Evolutionary conservation across 1,140 invertebrate genomes (phyloP), one percentile per base, ranked within the genome.

Genomic region (Atta cephalotes): DNA sequence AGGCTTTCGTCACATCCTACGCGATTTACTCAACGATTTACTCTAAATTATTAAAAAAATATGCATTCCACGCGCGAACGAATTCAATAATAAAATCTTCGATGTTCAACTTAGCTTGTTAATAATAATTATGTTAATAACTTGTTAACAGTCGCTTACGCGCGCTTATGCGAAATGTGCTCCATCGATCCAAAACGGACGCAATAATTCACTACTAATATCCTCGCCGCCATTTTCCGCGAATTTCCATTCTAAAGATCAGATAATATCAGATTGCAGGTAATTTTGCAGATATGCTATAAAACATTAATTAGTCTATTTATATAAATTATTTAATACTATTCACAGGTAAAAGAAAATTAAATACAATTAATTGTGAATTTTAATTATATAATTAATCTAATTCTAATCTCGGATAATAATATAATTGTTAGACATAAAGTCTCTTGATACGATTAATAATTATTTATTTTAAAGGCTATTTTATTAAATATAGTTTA

Each of bases 1-100:
- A 88, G 62, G 91, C 92, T 88, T 85, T 66, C 89, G 87, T 88
- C 79, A 84, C 74, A 87, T 85, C 7, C 21, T 16, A 51, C 31
- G 39, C 45, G 21, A 53, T 49, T 25, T 70, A 70, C 39, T 70
- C 31, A 70, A 81, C 39, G 25, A 74, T 35, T 84, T 88, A 91
- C 85, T 91, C 89, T 82, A 88, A 94, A 94, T 94, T 88, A 95
- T 95, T 95, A 94, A 91, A 94, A 95, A 94, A 95, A 95, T 94
- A 94, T 92, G 92, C 84, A 93, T 94, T 93, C 92, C 91, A 90
- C 92, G 91, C 89, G 89, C 85, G 62, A 90, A 87, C 85, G 49
- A 91, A 87, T 87, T 66, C 74, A 28, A 63, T 79, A 80, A 91
- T 78, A 18, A 80, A 90, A 87, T 88, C 56, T 63, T 86, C 86